Evolutionary conservation across 2,113 vertebrate species (phyloP).

Genomic region (Emydura subglobosa): DNA sequence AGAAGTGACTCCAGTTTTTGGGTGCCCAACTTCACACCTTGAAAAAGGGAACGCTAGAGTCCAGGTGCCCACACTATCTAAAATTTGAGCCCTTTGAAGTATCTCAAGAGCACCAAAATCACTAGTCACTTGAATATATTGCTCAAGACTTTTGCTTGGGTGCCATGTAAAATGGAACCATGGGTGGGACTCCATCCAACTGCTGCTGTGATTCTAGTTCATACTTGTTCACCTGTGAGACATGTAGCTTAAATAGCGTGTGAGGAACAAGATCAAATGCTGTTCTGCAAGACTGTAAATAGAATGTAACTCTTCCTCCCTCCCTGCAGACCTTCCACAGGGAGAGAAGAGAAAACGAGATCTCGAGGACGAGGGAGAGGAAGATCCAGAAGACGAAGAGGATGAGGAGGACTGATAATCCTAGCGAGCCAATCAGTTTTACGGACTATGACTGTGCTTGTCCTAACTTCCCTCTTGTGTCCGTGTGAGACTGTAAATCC

Average conservation of each 20-base stretch:
- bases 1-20: background rate
- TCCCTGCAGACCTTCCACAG: slow-evolving; percentile 57
- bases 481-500: slow-evolving; percentile 75
- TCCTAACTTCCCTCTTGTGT: slow-evolving; percentile 64
- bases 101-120: background rate
- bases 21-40: accelerated
- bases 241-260: background rate
- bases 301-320: slow-evolving; percentile 14
- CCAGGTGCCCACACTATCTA: background rate
- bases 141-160: background rate
- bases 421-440: slow-evolving; percentile 63
- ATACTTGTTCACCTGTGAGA: background rate
- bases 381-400: slow-evolving; percentile 60
- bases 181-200: background rate
- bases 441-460: slow-evolving; percentile 74
- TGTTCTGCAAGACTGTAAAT: background rate
- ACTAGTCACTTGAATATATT: background rate
- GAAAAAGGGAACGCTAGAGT: accelerated
- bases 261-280: background rate
- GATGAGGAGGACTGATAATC: slow-evolving; percentile 60
- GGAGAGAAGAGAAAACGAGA: slow-evolving; percentile 69
- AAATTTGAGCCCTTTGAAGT: background rate
- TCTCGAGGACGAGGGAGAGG: slow-evolving; percentile 61
- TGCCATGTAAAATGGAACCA: background rate
- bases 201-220: background rate